These are phyloP conservation scores for Embidobia sp. DNA, from an alignment of 2,888 invertebrate species.

Conservation along the genomic window DNA sequence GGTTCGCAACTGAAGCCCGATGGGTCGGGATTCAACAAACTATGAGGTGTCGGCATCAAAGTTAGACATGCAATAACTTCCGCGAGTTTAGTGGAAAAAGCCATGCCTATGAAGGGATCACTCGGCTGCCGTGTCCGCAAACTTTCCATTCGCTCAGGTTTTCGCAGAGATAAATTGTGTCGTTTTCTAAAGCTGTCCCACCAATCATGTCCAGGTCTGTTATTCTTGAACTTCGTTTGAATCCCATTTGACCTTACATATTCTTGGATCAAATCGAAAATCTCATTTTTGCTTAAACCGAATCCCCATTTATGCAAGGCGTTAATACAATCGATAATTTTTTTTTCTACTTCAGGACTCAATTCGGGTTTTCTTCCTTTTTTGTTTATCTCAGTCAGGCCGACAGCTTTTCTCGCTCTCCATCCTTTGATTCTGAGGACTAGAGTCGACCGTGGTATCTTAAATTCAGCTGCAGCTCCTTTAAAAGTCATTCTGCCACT, in stretches of 20 bases:
- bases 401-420: neutral
- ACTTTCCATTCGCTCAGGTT: constrained; percentile 16
- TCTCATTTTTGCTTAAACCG: constrained; percentile 11
- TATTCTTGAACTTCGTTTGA: constrained; percentile 12
- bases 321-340: neutral
- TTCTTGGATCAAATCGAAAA: constrained; percentile 5
- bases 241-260: constrained; percentile 8
- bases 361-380: constrained; percentile 1
- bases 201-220: constrained; percentile 10
- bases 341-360: constrained; percentile 4
- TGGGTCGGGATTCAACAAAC: too few relatives aligned
- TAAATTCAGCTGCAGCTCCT: neutral
- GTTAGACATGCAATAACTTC: neutral
- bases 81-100: constrained; percentile 19
- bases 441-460: neutral
- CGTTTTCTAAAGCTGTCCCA: constrained; percentile 4
- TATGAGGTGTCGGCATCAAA: constrained; percentile 25
- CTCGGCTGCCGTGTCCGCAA: constrained; percentile 5
- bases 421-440: constrained; percentile 9
- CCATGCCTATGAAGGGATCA: constrained; percentile 27
- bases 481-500: neutral
- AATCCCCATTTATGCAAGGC: constrained; percentile 25
- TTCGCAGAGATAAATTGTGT: constrained; percentile 4
- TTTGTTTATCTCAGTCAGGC: neutral
- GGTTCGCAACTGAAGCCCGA: too few relatives aligned